Evolutionary conservation across 2,113 vertebrate genomes (phyloP).

Genomic region (Pluvianellus socialis): DNA sequence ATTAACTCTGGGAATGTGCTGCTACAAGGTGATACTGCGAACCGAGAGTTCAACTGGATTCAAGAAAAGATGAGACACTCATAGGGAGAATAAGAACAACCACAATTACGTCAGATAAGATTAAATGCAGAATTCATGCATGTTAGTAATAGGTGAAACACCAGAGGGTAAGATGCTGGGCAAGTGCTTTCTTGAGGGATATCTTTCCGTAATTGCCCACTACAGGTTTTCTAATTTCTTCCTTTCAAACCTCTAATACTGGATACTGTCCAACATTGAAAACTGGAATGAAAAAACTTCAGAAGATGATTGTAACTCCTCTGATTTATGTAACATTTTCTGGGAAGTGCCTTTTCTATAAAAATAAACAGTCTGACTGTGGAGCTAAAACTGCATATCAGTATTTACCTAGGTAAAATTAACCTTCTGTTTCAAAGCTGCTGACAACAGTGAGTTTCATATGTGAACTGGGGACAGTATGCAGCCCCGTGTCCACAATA

Average conservation of each 20-base stretch:
- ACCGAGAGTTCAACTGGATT: neutral
- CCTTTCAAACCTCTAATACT: neutral
- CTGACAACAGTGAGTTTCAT: neutral
- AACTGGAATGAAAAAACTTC: neutral
- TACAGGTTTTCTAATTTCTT: neutral
- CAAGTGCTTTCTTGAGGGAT: neutral
- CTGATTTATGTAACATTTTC: constrained; percentile 7
- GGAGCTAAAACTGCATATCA: neutral
- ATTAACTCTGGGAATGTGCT: neutral
- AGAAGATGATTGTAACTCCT: constrained; percentile 8
- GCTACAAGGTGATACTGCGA: neutral
- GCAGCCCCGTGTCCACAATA: neutral
- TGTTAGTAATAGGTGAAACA: neutral
- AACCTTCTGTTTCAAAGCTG: neutral
- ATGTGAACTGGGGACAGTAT: rapidly evolving
- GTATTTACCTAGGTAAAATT: neutral
- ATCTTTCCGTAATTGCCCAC: neutral
- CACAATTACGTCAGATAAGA: neutral
- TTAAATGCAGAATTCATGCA: neutral
- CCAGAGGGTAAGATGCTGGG: neutral
- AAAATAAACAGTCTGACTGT: neutral
- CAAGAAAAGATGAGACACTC: neutral
- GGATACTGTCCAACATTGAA: neutral
- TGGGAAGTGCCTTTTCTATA: neutral
- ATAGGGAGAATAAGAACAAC: neutral